Evolutionary conservation across 1,140 invertebrate species (phyloP).

Genomic region (Uloborus diversus): DNA sequence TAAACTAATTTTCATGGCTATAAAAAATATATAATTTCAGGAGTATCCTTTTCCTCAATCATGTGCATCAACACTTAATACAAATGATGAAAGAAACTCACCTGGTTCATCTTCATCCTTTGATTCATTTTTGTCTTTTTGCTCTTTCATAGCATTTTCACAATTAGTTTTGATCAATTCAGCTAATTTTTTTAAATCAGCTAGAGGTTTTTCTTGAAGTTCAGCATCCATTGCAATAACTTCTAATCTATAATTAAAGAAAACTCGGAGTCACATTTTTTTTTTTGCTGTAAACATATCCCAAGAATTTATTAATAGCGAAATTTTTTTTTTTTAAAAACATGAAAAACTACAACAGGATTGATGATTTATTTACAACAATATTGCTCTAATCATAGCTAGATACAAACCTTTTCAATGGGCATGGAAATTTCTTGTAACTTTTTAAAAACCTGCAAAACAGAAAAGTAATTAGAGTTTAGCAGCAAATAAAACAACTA

Average conservation of each 20-base stretch:
- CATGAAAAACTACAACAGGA: no score
- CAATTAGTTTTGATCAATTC: constrained; percentile 85
- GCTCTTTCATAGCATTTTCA: constrained; percentile 75
- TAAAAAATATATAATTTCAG: no score
- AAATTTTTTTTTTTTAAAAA: no score
- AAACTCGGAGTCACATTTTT: no score
- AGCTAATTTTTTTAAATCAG: constrained; percentile 85
- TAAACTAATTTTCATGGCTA: no score
- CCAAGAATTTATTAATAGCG: no score
- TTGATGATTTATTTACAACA: no score
- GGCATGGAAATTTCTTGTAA: constrained; percentile 93
- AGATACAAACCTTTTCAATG: constrained; percentile 75
- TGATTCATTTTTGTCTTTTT: constrained; percentile 62
- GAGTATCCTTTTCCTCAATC: no score
- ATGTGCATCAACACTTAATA: no score
- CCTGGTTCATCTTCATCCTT: constrained; percentile 59
- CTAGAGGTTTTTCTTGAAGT: constrained; percentile 91
- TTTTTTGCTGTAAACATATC: no score
- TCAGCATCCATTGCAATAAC: constrained; percentile 96
- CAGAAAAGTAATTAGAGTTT: constrained; percentile 13
- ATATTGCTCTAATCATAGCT: no score
- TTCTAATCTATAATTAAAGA: constrained; percentile 84
- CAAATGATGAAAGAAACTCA: constrained; percentile 10
- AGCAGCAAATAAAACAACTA: not conserved
- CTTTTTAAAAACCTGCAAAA: constrained; percentile 83